A percentile compares a stretch with the other conserved stretches of the same genome.
Conservation (phyloP, 2,888 invertebrate species). For the Endomychus coccineus region DNA sequence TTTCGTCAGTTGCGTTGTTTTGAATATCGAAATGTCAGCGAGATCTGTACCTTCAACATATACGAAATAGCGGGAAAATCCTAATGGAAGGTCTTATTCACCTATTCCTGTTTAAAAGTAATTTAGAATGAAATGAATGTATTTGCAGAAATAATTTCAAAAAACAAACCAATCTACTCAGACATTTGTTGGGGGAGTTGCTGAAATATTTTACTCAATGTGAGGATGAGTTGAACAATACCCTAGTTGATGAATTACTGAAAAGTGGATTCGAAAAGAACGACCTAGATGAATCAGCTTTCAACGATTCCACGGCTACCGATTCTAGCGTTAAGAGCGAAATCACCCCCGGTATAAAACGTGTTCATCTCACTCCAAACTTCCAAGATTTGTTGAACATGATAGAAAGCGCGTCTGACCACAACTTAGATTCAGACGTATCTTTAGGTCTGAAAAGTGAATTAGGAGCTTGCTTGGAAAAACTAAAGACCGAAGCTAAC, state of each 20-base stretch:
- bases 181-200: constrained; percentile 59
- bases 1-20: no score
- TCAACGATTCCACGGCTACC: constrained; percentile 24
- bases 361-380: constrained; percentile 67
- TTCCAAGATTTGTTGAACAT: constrained; percentile 52
- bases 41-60: no score
- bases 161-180: constrained; percentile 57
- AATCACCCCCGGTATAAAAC: constrained; percentile 37
- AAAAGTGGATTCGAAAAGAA: constrained; percentile 39
- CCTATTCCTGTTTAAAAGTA: no score
- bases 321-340: constrained; percentile 26
- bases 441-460: constrained; percentile 56
- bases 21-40: no score
- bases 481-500: constrained; percentile 62
- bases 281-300: constrained; percentile 25
- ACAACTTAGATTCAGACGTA: constrained; percentile 50
- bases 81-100: no score
- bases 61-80: no score
- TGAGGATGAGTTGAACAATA: constrained; percentile 72
- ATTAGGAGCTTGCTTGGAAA: constrained; percentile 58
- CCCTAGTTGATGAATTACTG: constrained; percentile 58
- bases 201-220: constrained; percentile 67
- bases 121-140: no score
- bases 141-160: constrained; percentile 58
- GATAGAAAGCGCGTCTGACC: constrained; percentile 54